Percentiles rank a stretch among this genome's conserved stretches.
Evolutionary conservation across 2,888 invertebrate species (phyloP).

Genomic region (Lacanobia oleracea): DNA sequence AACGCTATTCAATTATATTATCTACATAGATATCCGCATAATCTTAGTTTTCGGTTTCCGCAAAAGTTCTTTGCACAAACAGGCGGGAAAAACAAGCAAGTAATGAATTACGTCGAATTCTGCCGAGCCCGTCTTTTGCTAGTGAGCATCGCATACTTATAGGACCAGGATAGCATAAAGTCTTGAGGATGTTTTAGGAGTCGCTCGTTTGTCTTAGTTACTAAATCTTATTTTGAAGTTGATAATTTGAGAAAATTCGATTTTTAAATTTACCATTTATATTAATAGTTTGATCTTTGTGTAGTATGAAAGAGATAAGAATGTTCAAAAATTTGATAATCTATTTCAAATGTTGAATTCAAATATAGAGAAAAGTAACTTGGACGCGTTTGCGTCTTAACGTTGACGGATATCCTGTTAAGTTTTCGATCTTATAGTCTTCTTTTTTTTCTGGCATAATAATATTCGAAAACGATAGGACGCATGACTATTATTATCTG

Average conservation of each 20-base stretch:
- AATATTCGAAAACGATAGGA: constrained; percentile 27
- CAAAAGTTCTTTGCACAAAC: constrained; percentile 68
- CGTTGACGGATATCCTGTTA: too few relatives aligned
- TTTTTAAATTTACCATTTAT: too few relatives aligned
- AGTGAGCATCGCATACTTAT: constrained; percentile 57
- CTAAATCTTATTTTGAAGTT: neutral
- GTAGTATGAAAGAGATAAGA: too few relatives aligned
- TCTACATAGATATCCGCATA: constrained; percentile 57
- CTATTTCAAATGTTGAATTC: too few relatives aligned
- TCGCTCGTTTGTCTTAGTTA: neutral
- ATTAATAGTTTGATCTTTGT: too few relatives aligned
- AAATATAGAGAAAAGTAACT: neutral
- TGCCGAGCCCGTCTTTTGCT: constrained; percentile 59
- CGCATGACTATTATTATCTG: constrained; percentile 42
- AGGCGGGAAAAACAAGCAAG: constrained; percentile 79
- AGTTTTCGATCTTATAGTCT: too few relatives aligned
- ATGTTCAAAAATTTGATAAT: too few relatives aligned
- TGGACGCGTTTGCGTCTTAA: neutral
- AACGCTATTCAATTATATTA: constrained; percentile 65
- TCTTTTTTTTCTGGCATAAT: neutral
- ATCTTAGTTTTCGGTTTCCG: constrained; percentile 60
- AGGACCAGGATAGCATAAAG: constrained; percentile 20
- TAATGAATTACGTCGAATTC: constrained; percentile 80
- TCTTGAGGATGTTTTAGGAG: neutral
- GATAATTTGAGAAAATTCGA: too few relatives aligned